Base-by-base conservation (phyloP, 2,113 vertebrate genomes). In the Xiphophorus hellerii region DNA sequence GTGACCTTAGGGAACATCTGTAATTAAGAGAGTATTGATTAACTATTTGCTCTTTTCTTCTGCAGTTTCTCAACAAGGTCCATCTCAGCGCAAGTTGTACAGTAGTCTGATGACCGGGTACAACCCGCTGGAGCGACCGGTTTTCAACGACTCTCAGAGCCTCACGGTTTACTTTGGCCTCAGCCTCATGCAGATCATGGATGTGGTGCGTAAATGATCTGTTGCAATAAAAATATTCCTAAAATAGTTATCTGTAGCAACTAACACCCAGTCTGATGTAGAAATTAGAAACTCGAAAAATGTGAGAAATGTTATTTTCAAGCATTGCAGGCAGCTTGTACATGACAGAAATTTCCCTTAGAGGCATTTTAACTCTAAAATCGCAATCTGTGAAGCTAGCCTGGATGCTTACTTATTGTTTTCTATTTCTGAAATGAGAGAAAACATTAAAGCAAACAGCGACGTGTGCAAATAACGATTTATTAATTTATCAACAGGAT, bases 161-260 rank as follows among this genome's bases (percentile, higher is more conserved):
- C 96, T 99, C 75, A 97, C 95, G 0, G 96, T 99, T 28, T 88
- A 95, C 65, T 96, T 99, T 83, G 96, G 96, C 37, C 89, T 99
- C 70, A 96, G 89, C 84, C 95, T 99, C 74, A 95, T 95, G 94
- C 97, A 98, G 93, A 98, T 99, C 88, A 97, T 99, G 95, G 97
- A 99, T 66, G 96, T 99, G 96, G 97, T 99, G 86, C 88, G 96
- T 88, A 54, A 51, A 69, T 12, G 31, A 15, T 25, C 1, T 35
- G 15, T 62, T 69, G 5, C 31, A 28, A 29, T 39, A 1, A 30
- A 11, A 20, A 20, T 48, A 25, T 51, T 17, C 3, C 7, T 30
- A 5, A 61, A 64, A 20, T 27, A 58, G n/a, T 44, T 0, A n/a
- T 58, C 51, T 58, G 25, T 25, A 22, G 48, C 48, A 22, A 51